Conservation (phyloP, 1,140 invertebrate species). For the Planococcus citri region DNA sequence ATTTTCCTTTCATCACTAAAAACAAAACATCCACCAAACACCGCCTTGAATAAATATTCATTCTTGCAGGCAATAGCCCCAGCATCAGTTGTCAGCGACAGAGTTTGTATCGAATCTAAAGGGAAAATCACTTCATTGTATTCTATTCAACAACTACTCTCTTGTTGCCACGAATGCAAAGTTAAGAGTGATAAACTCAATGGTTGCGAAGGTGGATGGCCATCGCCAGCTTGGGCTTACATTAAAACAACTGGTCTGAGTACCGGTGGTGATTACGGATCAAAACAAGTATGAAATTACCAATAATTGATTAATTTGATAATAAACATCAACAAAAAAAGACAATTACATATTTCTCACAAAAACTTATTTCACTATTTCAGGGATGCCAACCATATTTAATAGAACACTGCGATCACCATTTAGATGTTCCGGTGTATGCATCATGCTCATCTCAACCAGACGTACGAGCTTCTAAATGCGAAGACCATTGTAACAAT, state of each 20-base stretch:
- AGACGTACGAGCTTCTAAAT: background rate
- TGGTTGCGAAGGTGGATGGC: slow-evolving; percentile 20
- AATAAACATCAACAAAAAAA: background rate
- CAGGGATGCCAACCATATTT: background rate
- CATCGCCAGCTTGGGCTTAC: background rate
- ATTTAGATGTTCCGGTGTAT: background rate
- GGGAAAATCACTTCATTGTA: slow-evolving; percentile 39
- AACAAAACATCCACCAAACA: too few relatives aligned
- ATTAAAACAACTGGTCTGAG: background rate
- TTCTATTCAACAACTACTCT: background rate
- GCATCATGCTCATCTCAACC: background rate
- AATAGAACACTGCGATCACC: background rate
- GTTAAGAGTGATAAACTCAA: background rate
- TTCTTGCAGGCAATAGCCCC: slow-evolving; percentile 25
- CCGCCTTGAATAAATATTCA: too few relatives aligned
- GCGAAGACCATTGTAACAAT: background rate
- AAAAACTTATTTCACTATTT: too few relatives aligned
- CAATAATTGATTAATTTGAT: too few relatives aligned
- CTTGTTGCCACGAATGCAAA: background rate
- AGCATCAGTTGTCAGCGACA: slow-evolving; percentile 49
- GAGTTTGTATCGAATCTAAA: slow-evolving; percentile 49
- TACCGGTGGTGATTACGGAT: slow-evolving; percentile 19
- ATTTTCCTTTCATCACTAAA: too few relatives aligned
- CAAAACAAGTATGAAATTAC: slow-evolving; percentile 32
- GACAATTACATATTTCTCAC: background rate